Conservation (phyloP, 2,888 invertebrate species). For the Linnaemya vulpina region DNA sequence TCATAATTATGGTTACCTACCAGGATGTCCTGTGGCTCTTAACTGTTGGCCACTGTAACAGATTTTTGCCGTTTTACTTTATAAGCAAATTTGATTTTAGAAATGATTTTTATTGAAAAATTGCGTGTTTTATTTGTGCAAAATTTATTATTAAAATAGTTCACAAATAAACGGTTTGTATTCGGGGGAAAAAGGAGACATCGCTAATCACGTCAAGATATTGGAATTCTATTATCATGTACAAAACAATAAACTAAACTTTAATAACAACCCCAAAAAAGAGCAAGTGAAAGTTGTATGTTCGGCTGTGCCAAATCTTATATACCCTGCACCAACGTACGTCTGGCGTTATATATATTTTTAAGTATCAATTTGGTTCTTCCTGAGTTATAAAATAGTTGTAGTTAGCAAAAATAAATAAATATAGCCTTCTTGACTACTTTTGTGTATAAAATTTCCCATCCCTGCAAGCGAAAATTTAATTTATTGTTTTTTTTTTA, state of each 20-base stretch:
- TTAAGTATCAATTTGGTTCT: no score
- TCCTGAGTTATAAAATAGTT: no score
- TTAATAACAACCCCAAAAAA: background rate
- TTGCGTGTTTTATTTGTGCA: conserved; percentile 76
- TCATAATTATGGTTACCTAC: conserved; percentile 79
- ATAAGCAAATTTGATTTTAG: conserved; percentile 75
- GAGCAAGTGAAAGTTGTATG: no score
- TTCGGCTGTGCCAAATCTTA: no score
- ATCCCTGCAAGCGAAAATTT: no score
- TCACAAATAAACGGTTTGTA: conserved; percentile 53
- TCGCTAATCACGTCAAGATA: background rate
- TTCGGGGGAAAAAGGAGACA: conserved; percentile 12
- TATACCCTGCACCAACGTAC: no score
- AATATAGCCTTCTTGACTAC: no score
- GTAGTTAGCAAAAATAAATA: no score
- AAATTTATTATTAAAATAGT: conserved; percentile 34
- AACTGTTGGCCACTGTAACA: conserved; percentile 76
- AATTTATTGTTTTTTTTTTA: no score
- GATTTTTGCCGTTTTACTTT: conserved; percentile 75
- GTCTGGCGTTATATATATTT: no score
- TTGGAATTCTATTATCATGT: conserved; percentile 7
- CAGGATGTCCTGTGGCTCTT: conserved; percentile 79
- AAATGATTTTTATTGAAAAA: conserved; percentile 75
- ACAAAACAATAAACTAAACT: background rate
- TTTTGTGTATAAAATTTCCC: no score